These are phyloP conservation scores for Cydia pomonella DNA, from an alignment of 1,140 invertebrate genomes.

Conservation along the genomic window DNA sequence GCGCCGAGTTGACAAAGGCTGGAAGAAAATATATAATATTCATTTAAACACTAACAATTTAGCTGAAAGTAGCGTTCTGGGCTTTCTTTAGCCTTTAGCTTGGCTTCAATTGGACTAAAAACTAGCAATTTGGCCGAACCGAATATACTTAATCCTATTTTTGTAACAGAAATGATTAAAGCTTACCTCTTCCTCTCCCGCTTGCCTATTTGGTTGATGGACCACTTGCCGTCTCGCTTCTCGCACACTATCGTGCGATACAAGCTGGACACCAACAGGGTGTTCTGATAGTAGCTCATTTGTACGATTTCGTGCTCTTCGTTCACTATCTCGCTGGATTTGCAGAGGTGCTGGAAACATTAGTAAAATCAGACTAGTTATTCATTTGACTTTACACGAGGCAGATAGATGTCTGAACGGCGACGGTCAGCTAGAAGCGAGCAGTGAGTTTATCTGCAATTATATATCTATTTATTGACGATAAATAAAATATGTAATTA, in stretches of 20 bases:
- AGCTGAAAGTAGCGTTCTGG: too few relatives aligned
- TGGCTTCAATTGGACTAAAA: too few relatives aligned
- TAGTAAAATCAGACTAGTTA: background rate
- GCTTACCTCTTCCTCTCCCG: slow-evolving; percentile 91
- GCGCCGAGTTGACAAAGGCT: slow-evolving; percentile 86
- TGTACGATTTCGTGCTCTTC: slow-evolving; percentile 93
- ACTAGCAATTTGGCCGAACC: too few relatives aligned
- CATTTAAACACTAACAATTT: background rate
- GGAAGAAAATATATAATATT: slow-evolving; percentile 43
- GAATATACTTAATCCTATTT: too few relatives aligned
- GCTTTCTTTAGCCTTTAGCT: too few relatives aligned
- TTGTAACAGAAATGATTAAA: background rate
- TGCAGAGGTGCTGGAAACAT: slow-evolving; percentile 87
- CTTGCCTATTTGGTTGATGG: slow-evolving; percentile 89
- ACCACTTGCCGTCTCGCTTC: slow-evolving; percentile 81
- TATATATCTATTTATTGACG: too few relatives aligned
- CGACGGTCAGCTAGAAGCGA: too few relatives aligned
- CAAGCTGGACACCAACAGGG: slow-evolving; percentile 89
- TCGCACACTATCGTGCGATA: slow-evolving; percentile 89
- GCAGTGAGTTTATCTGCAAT: too few relatives aligned
- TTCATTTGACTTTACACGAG: too few relatives aligned
- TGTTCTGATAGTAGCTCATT: slow-evolving; percentile 89
- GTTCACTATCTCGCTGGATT: slow-evolving; percentile 90
- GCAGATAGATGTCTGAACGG: too few relatives aligned
- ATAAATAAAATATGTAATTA: too few relatives aligned